phyloP scores from a whole-genome alignment of 2,888 invertebrate genomes.

The Machimus atricapillus region DNA sequence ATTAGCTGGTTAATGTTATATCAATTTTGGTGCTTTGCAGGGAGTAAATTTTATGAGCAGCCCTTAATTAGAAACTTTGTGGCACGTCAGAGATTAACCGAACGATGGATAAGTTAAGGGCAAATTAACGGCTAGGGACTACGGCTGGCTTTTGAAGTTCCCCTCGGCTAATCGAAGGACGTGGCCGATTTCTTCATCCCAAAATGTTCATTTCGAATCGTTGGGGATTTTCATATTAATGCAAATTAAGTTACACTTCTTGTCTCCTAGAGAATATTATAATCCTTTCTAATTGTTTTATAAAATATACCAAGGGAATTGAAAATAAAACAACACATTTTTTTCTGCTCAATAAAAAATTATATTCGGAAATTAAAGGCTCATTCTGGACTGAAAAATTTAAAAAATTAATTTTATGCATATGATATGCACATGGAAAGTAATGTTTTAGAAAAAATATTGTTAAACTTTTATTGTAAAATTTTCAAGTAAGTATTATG shows the following conservation, averaged over 20 bases:
- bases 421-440: no score
- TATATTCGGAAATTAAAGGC: no score
- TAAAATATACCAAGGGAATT: neutral
- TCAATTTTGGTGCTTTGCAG: constrained; percentile 42
- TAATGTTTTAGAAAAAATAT: no score
- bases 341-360: neutral
- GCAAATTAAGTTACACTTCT: neutral
- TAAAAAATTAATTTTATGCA: no score
- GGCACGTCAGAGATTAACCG: constrained; percentile 26
- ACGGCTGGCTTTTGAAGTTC: neutral
- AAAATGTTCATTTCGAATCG: neutral
- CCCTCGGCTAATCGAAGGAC: neutral
- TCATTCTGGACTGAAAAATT: no score
- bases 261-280: neutral
- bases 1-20: constrained; percentile 43
- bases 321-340: neutral
- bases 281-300: neutral
- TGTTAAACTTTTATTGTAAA: no score
- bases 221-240: neutral
- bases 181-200: neutral
- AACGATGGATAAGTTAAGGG: neutral
- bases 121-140: neutral
- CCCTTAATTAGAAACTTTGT: constrained; percentile 45
- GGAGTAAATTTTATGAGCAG: constrained; percentile 42
- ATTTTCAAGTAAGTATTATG: no score